Evolutionary conservation across 23 tunicate genomes (phyloP).

Genomic region (Phallusia fumigata): DNA sequence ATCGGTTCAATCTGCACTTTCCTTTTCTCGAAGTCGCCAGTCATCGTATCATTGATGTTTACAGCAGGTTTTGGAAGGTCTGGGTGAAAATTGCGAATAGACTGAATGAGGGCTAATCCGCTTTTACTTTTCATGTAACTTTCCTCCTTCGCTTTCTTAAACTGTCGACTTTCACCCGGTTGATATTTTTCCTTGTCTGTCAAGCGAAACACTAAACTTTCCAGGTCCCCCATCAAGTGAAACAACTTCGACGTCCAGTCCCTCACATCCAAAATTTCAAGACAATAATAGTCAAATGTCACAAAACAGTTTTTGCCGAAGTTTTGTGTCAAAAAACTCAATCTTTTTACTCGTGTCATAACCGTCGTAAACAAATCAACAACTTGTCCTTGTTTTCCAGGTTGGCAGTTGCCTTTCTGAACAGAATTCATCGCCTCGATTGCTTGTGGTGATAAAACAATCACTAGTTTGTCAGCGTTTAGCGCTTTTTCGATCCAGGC

Average conservation of each 20-base stretch:
- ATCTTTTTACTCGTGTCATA: conserved; percentile 17
- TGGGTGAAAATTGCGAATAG: not conserved
- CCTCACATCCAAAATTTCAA: not conserved
- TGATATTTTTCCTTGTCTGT: conserved; percentile 43
- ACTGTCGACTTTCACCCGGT: conserved; percentile 31
- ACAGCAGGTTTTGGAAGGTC: not conserved
- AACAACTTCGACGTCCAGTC: conserved; percentile 3
- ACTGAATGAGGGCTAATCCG: not conserved
- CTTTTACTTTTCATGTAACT: not conserved
- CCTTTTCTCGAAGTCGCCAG: not conserved
- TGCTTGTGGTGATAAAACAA: conserved; percentile 34
- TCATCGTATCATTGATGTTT: not conserved
- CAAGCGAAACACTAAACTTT: conserved; percentile 44
- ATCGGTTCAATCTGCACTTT: not conserved
- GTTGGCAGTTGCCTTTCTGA: not conserved
- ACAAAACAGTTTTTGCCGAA: conserved; percentile 46
- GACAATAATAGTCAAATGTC: conserved; percentile 29
- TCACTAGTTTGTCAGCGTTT: conserved; percentile 31
- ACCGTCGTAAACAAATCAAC: conserved; percentile 42
- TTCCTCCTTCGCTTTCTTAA: not conserved
- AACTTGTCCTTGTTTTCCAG: not conserved
- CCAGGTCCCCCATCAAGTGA: conserved; percentile 42
- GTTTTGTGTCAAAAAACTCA: conserved; percentile 17
- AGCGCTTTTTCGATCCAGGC: conserved; percentile 28
- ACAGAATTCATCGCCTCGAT: not conserved